These are phyloP conservation scores for Ips nitidus DNA, from an alignment of 1,140 invertebrate genomes.

Conservation along the genomic window DNA sequence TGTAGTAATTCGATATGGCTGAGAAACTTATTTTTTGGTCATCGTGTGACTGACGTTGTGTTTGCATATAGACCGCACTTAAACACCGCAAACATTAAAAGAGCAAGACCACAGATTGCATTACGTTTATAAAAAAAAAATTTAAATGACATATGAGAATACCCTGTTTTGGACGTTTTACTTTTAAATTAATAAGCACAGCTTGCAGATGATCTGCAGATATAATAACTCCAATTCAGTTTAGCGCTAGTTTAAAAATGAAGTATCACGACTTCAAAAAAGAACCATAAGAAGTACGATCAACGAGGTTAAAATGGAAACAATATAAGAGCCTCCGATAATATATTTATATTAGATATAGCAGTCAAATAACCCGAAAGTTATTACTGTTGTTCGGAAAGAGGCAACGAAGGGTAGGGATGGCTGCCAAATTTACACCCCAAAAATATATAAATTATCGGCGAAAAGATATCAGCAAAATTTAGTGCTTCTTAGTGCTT, in stretches of 20 bases:
- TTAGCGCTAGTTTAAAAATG: too few species aligned
- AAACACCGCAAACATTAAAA: too few species aligned
- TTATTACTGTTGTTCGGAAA: constrained; percentile 30
- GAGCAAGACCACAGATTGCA: too few species aligned
- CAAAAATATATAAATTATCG: constrained; percentile 37
- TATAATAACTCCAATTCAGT: too few species aligned
- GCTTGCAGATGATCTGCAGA: too few species aligned
- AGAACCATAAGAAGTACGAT: too few species aligned
- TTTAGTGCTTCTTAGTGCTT: constrained; percentile 35
- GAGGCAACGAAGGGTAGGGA: constrained; percentile 28
- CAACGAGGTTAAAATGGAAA: too few species aligned
- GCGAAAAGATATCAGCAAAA: constrained; percentile 32
- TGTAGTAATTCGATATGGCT: background rate
- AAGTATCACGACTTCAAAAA: too few species aligned
- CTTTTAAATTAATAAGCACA: too few species aligned
- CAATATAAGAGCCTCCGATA: constrained; percentile 27
- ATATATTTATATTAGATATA: constrained; percentile 40
- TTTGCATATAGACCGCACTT: background rate
- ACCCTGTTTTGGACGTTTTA: too few species aligned
- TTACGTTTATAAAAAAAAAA: too few species aligned
- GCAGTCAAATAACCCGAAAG: constrained; percentile 36
- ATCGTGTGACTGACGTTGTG: background rate
- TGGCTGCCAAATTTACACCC: constrained; percentile 36
- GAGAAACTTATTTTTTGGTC: constrained; percentile 2
- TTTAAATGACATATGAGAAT: too few species aligned